Conservation (phyloP, 2,113 vertebrate genomes). For the Nycticorax nycticorax region DNA sequence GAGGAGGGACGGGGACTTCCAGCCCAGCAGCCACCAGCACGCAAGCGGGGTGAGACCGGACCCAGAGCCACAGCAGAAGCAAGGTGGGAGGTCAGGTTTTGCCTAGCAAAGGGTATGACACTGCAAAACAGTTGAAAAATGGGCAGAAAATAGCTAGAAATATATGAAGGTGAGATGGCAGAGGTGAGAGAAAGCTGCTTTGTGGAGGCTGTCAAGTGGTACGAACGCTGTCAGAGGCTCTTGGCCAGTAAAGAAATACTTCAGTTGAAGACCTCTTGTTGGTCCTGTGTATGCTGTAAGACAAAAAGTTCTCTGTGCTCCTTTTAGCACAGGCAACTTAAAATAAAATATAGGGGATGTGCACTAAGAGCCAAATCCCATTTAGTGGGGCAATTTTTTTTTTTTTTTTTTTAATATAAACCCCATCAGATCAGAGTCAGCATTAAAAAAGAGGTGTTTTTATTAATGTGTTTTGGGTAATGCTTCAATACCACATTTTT, state of each 20-base stretch:
- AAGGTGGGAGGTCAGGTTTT: neutral
- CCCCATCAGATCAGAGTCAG: neutral
- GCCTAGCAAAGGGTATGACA: neutral
- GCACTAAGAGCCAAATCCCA: neutral
- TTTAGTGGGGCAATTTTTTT: neutral
- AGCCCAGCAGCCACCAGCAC: neutral
- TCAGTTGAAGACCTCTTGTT: neutral
- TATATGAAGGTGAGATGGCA: neutral
- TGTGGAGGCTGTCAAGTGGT: accelerated
- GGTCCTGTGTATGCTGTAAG: neutral
- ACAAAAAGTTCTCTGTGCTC: neutral
- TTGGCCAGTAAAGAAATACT: neutral
- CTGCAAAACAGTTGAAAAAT: neutral
- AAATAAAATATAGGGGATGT: neutral
- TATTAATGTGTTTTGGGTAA: neutral
- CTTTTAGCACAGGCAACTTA: neutral
- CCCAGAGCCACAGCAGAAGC: neutral
- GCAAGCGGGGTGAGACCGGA: accelerated
- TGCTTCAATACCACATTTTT: neutral
- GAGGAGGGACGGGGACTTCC: neutral
- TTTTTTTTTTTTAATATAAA: neutral
- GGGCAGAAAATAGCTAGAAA: neutral
- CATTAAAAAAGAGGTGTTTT: neutral
- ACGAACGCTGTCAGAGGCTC: neutral
- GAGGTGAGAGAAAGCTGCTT: neutral